A percentile compares a stretch with the other conserved stretches of the same genome.
These are phyloP conservation scores for Euborellia annulipes DNA, from an alignment of 1,140 invertebrate genomes.

Conservation along the genomic window DNA sequence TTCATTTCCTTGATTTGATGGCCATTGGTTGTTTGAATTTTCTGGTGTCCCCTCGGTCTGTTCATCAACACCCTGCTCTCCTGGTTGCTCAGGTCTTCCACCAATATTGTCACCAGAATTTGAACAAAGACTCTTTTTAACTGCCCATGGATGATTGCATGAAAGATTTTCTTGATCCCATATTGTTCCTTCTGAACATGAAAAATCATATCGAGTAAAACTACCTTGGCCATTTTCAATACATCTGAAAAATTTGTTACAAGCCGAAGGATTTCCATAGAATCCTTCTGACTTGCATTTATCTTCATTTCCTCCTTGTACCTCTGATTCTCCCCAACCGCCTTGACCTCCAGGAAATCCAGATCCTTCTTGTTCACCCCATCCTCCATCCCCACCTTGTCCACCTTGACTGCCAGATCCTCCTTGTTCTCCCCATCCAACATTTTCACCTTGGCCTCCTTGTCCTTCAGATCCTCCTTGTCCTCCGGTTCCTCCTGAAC, in stretches of 20 bases:
- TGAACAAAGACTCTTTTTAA: slow-evolving; percentile 12
- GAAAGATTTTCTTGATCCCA: slow-evolving; percentile 29
- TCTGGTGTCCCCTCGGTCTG: background rate
- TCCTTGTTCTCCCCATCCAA: background rate
- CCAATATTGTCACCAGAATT: background rate
- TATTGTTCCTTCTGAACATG: slow-evolving; percentile 28
- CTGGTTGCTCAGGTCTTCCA: too few relatives aligned
- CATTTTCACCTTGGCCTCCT: background rate
- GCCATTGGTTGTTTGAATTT: background rate
- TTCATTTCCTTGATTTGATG: background rate
- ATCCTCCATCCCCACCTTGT: background rate
- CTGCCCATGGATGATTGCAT: slow-evolving; percentile 31
- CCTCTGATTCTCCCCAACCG: background rate
- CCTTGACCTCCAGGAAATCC: background rate
- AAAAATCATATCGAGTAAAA: slow-evolving; percentile 34
- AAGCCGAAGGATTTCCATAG: slow-evolving; percentile 46
- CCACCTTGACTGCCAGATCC: slow-evolving; percentile 1
- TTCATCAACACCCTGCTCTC: background rate
- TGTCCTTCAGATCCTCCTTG: background rate
- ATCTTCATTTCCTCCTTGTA: slow-evolving; percentile 44
- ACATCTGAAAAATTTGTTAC: slow-evolving; percentile 63
- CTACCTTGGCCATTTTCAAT: slow-evolving; percentile 37
- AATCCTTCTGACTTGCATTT: slow-evolving; percentile 35
- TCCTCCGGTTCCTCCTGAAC: background rate
- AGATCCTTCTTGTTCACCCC: background rate